phyloP scores from a whole-genome alignment of 2,888 invertebrate genomes.

The Tenthredo distinguenda region DNA sequence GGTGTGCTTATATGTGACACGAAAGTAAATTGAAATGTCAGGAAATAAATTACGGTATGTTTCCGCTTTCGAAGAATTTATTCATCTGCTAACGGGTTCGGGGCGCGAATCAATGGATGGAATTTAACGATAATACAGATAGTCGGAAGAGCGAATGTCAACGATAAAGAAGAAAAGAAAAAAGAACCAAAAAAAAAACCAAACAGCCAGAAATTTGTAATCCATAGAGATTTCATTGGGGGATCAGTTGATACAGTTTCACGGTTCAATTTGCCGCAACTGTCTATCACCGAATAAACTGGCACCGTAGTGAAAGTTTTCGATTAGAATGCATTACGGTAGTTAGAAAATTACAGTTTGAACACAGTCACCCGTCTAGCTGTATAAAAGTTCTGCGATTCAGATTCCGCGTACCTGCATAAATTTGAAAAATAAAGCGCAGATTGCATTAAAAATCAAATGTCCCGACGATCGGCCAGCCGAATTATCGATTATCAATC shows the following conservation, averaged over 20 bases:
- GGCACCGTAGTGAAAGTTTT: not conserved
- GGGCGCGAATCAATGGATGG: not conserved
- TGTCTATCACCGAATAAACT: not conserved
- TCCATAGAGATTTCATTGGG: not conserved
- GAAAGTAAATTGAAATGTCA: conserved; percentile 36
- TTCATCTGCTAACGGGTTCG: conserved; percentile 10
- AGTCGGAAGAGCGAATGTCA: not conserved
- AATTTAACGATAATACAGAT: not conserved
- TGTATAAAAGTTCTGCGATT: not conserved
- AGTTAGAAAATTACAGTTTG: not conserved
- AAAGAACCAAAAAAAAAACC: not conserved
- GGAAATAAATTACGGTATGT: conserved; percentile 15
- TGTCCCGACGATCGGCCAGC: not conserved
- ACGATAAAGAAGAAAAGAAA: not conserved
- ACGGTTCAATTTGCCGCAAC: not conserved
- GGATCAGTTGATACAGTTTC: not conserved
- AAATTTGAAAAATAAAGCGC: not conserved
- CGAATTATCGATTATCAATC: not conserved
- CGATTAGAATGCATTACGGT: not conserved
- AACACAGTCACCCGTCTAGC: not conserved
- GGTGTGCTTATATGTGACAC: not conserved
- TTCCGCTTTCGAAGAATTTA: conserved; percentile 21
- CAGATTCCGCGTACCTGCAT: not conserved
- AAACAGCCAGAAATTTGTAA: not conserved
- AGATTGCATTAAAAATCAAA: not conserved